A percentile compares a stretch with the other conserved stretches of the same genome.
Evolutionary conservation across 2,797 vertebrate genomes (phyloP).

Genomic region (Dendrocincla tyrannina): DNA sequence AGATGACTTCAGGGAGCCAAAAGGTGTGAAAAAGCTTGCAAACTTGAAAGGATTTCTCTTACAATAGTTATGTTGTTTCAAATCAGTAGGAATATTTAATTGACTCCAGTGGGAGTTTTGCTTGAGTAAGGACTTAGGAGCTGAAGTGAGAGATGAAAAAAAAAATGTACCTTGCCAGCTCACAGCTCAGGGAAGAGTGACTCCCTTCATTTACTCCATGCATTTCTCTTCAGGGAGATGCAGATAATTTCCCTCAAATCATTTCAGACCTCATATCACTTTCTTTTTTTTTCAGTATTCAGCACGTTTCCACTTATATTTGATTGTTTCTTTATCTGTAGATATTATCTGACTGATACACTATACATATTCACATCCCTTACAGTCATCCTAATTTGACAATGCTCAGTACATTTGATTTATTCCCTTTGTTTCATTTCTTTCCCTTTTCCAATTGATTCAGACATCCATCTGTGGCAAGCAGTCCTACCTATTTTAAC

Average conservation of each 20-base stretch:
- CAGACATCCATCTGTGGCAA: neutral
- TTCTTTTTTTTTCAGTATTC: neutral
- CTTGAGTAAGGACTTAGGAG: neutral
- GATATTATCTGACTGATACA: neutral
- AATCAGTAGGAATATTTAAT: slow-evolving; percentile 5
- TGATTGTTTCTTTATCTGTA: neutral
- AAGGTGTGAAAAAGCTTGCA: neutral
- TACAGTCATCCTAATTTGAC: neutral
- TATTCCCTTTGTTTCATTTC: neutral
- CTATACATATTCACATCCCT: neutral
- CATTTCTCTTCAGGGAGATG: neutral
- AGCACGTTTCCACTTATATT: neutral
- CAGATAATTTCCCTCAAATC: neutral
- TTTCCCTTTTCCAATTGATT: neutral
- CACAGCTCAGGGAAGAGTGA: neutral
- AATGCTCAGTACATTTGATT: neutral
- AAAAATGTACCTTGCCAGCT: neutral
- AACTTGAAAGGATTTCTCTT: neutral
- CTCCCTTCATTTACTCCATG: neutral
- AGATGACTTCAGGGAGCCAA: neutral
- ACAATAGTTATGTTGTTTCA: neutral
- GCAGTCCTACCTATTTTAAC: neutral
- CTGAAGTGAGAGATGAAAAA: neutral
- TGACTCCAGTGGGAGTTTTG: slow-evolving; percentile 4
- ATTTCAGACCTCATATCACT: neutral